Percentiles rank a stretch among this genome's conserved stretches.
These are phyloP conservation scores for Drosophila fungiperda DNA, from an alignment of 2,888 invertebrate genomes.

Conservation along the genomic window DNA sequence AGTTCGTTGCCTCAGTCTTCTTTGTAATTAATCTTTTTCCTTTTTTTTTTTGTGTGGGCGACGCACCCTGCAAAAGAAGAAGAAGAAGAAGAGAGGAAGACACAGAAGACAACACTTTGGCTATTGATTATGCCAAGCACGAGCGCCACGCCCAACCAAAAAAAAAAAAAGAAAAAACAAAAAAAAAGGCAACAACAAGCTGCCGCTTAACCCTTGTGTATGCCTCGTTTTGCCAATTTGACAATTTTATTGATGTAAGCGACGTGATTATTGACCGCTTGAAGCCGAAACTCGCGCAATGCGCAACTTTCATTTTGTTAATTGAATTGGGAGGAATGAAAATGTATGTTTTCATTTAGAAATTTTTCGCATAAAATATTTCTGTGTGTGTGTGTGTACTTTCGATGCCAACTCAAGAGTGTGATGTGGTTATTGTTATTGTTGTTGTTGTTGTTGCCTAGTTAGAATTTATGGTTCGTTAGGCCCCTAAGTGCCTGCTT, in stretches of 20 bases:
- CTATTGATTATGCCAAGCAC: slow-evolving; percentile 45
- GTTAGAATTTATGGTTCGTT: slow-evolving; percentile 61
- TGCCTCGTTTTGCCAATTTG: slow-evolving; percentile 66
- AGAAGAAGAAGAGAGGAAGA: not conserved
- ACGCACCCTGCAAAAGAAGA: slow-evolving; percentile 24
- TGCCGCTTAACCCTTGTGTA: slow-evolving; percentile 39
- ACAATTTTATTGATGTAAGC: slow-evolving; percentile 73
- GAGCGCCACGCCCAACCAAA: slow-evolving; percentile 57
- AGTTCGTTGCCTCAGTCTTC: slow-evolving; percentile 55
- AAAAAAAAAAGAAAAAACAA: not conserved
- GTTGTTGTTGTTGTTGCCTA: slow-evolving; percentile 32
- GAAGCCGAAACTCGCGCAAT: slow-evolving; percentile 20
- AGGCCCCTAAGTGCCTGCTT: slow-evolving; percentile 41
- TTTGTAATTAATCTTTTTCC: slow-evolving; percentile 2
- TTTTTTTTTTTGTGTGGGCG: slow-evolving; percentile 3
- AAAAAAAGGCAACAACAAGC: slow-evolving; percentile 1
- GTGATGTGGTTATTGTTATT: slow-evolving; percentile 6
- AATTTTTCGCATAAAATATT: slow-evolving; percentile 58
- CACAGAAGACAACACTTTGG: slow-evolving; percentile 12
- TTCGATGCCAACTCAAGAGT: slow-evolving; percentile 45
- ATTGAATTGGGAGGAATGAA: slow-evolving; percentile 52
- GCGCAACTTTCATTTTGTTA: slow-evolving; percentile 74
- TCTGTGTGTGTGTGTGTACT: slow-evolving; percentile 22
- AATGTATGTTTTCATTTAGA: slow-evolving; percentile 62
- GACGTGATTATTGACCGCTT: slow-evolving; percentile 65